Conservation (phyloP, 1,140 invertebrate species). For the Sinella curviseta region DNA sequence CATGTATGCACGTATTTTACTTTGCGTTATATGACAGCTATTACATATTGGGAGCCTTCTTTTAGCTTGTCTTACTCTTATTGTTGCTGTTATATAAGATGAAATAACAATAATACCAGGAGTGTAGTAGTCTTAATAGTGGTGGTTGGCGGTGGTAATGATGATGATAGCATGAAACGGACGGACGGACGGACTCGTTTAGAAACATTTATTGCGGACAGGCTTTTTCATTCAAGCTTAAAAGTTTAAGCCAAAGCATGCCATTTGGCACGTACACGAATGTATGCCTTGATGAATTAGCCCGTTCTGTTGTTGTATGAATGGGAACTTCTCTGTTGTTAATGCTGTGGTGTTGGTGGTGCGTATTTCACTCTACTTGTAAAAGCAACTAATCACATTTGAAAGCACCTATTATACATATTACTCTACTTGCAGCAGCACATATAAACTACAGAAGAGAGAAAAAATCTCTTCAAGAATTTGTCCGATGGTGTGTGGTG, state of each 20-base stretch:
- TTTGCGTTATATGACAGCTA: not conserved
- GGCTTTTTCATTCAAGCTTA: constrained; percentile 23
- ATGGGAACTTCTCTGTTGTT: not conserved
- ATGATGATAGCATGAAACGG: not conserved
- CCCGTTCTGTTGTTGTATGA: not conserved
- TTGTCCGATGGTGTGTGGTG: no score
- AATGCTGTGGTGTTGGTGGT: not conserved
- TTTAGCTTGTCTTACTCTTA: no score
- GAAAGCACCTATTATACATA: no score
- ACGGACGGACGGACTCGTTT: not conserved
- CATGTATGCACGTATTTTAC: not conserved
- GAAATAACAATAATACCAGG: no score
- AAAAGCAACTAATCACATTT: not conserved
- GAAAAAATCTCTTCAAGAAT: no score
- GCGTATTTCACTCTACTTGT: not conserved
- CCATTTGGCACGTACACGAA: constrained; percentile 15
- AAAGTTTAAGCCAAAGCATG: constrained; percentile 15
- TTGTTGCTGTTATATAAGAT: constrained; percentile 5
- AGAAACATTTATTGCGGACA: constrained; percentile 15
- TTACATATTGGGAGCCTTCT: not conserved
- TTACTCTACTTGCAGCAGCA: no score
- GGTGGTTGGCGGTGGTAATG: no score
- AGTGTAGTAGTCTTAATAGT: no score
- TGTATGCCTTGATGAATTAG: constrained; percentile 19
- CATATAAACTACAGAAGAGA: no score